Evolutionary conservation across 2,888 invertebrate genomes (phyloP).

Genomic region (Rotaria sp.): DNA sequence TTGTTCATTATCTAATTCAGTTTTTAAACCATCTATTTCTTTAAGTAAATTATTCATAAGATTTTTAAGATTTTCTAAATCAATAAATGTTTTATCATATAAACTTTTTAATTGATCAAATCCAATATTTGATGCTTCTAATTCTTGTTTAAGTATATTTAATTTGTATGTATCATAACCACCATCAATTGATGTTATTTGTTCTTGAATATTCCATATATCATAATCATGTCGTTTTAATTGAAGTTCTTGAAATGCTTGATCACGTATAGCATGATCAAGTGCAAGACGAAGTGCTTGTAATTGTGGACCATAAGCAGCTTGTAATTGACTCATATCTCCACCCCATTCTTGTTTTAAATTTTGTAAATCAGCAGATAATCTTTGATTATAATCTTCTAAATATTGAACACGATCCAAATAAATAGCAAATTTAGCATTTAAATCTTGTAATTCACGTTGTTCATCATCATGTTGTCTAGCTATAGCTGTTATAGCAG

Average conservation of each 20-base stretch:
- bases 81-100: conserved; percentile 12
- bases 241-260: conserved; percentile 33
- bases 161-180: conserved; percentile 26
- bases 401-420: conserved; percentile 37
- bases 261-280: conserved; percentile 37
- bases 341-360: conserved; percentile 37
- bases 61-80: conserved; percentile 21
- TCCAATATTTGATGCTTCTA: conserved; percentile 28
- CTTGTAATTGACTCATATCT: conserved; percentile 12
- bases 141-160: conserved; percentile 26
- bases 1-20: conserved; percentile 36
- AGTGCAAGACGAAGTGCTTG: conserved; percentile 11
- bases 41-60: conserved; percentile 31
- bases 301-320: conserved; percentile 30
- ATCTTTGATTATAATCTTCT: conserved; percentile 36
- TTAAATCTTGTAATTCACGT: conserved; percentile 33
- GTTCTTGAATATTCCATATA: conserved; percentile 25
- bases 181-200: conserved; percentile 11
- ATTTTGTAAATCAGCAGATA: conserved; percentile 32
- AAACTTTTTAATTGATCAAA: conserved; percentile 29
- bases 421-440: conserved; percentile 38
- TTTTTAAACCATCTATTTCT: conserved; percentile 35
- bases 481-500: background rate
- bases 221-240: conserved; percentile 40
- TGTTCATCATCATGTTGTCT: conserved; percentile 37